phyloP scores from a whole-genome alignment of 64 coral and sea anemone species.

The Astreopora myriophthalma region DNA sequence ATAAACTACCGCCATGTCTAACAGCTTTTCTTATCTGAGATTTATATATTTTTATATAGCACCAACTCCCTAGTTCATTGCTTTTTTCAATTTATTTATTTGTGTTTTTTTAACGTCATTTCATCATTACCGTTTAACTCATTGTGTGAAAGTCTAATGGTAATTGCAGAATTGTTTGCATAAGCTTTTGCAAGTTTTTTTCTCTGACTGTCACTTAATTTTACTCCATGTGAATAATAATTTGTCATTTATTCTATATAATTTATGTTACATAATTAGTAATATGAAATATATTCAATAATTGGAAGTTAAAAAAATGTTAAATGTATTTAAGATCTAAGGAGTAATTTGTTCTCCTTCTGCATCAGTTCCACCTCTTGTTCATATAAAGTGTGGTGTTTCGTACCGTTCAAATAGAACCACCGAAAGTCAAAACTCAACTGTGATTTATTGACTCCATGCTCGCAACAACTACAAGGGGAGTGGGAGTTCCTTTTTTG shows the following conservation, averaged over 20 bases:
- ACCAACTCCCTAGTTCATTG: too few species aligned
- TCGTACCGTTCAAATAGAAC: too few species aligned
- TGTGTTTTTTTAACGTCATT: neutral
- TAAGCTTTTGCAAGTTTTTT: neutral
- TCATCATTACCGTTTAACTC: constrained; percentile 53
- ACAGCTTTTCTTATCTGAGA: too few species aligned
- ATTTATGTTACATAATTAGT: neutral
- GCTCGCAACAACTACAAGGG: too few species aligned
- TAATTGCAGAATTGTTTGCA: constrained; percentile 9
- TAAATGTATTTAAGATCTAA: neutral
- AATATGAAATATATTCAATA: neutral
- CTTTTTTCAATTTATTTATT: neutral
- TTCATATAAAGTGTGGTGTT: neutral
- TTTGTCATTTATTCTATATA: neutral
- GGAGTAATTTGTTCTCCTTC: neutral
- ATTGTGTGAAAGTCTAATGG: neutral
- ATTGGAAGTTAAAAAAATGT: neutral
- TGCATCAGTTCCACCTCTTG: neutral
- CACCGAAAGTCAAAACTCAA: too few species aligned
- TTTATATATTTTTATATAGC: too few species aligned
- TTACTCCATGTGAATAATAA: constrained; percentile 15
- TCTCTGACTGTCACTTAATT: neutral
- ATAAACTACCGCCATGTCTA: too few species aligned
- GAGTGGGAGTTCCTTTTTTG: too few species aligned
- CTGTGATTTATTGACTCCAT: too few species aligned